phyloP scores from a whole-genome alignment of 2,113 vertebrate genomes.

The Coreoperca whiteheadi region DNA sequence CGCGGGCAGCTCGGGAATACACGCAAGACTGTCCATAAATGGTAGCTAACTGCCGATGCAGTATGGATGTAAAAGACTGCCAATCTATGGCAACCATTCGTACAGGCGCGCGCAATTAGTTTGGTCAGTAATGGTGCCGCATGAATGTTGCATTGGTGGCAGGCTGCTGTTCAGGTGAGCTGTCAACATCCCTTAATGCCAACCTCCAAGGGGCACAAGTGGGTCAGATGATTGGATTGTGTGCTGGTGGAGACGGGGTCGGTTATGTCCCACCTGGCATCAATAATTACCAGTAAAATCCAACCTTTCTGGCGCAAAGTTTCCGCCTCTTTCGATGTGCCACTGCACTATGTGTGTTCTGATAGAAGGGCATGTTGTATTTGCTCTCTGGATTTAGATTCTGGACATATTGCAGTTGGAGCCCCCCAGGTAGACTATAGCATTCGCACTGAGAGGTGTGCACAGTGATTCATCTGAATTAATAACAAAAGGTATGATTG shows the following conservation, averaged over 20 bases:
- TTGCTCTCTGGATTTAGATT: background rate
- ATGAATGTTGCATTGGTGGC: background rate
- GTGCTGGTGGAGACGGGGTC: background rate
- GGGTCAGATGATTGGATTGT: background rate
- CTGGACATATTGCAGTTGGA: background rate
- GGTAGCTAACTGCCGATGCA: background rate
- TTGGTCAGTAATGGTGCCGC: background rate
- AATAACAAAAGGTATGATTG: background rate
- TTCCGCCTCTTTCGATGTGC: background rate
- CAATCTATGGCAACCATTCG: background rate
- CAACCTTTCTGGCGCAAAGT: background rate
- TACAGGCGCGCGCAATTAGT: background rate
- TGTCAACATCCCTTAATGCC: background rate
- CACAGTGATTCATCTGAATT: background rate
- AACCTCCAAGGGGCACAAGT: background rate
- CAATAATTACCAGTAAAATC: background rate
- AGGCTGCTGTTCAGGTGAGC: background rate
- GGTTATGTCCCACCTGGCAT: background rate
- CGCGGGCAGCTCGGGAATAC: background rate
- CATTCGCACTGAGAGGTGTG: background rate
- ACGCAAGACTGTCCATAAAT: background rate
- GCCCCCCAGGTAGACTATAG: too few relatives aligned
- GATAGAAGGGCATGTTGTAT: background rate
- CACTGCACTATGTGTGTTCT: background rate
- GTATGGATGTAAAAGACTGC: background rate